phyloP scores from a whole-genome alignment of 2,888 invertebrate species.

The Scaptodrosophila latifasciaeformis region DNA sequence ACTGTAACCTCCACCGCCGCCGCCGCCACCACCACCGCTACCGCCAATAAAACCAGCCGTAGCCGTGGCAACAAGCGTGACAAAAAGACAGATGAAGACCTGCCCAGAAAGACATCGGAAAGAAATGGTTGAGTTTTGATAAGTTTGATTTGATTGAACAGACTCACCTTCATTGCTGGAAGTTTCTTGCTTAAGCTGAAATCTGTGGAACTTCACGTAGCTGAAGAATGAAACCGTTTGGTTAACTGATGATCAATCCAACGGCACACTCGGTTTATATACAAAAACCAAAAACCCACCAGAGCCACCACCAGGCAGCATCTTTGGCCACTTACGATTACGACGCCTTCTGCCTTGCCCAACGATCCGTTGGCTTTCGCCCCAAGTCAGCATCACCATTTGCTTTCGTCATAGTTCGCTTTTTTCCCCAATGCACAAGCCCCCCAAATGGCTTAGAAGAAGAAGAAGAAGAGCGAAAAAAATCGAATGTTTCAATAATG shows the following conservation, averaged over 20 bases:
- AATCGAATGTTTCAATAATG: conserved; percentile 11
- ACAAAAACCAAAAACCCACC: conserved; percentile 16
- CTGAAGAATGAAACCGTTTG: conserved; percentile 41
- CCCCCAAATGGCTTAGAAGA: conserved; percentile 18
- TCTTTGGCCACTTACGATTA: not conserved
- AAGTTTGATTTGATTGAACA: conserved; percentile 2
- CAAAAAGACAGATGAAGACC: conserved; percentile 59
- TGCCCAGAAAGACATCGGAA: conserved; percentile 6
- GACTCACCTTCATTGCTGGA: conserved; percentile 58
- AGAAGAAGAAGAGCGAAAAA: conserved; percentile 11
- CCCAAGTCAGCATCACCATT: conserved; percentile 4
- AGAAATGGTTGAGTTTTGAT: not conserved
- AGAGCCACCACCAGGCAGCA: conserved; percentile 1
- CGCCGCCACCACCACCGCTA: conserved; percentile 37
- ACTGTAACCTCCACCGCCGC: conserved; percentile 51
- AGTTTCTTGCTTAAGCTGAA: conserved; percentile 59
- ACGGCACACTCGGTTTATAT: conserved; percentile 43
- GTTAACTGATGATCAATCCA: conserved; percentile 53
- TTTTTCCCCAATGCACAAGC: conserved; percentile 17
- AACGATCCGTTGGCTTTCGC: conserved; percentile 41
- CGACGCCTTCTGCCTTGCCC: conserved; percentile 38
- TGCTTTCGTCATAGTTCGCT: conserved; percentile 59
- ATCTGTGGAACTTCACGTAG: conserved; percentile 56
- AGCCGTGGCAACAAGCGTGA: conserved; percentile 49
- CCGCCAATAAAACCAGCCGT: conserved; percentile 53